Evolutionary conservation across 2,888 invertebrate genomes (phyloP), one percentile per base, ranked within the genome.

Genomic region (Strigamia transsilvanica): DNA sequence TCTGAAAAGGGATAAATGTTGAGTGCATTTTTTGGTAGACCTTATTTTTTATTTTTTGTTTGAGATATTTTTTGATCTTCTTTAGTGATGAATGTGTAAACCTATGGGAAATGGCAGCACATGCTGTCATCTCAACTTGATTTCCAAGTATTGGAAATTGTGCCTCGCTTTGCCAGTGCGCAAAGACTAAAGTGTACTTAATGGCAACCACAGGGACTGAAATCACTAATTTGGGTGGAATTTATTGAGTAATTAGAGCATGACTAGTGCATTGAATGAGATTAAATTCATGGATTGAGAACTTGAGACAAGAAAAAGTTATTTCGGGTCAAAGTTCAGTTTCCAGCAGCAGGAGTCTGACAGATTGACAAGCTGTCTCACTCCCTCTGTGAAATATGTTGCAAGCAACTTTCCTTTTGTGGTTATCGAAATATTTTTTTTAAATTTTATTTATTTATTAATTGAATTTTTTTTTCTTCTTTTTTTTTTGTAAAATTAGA

Each of bases 81-180:
- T 23, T 5, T 21, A 12, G 61, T 21, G 51, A 51, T 51, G 61
- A 66, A 12, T 21, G 21, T 23, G 61, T 66, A 66, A 66, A 66
- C 61, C 21, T 21, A 18, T 66, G 61, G 61, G 61, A 66, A 51
- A 51, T 51, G 51, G 51, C 51, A 51, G 51, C 51, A 66, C 61
- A 18, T 66, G 18, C 21, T 66, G 21, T 66, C 61, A 66, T 66
- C 61, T 46, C 61, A 66, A 66, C n/a, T 66, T 66, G 61, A 66
- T 66, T 66, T 15, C 61, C 61, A 66, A 66, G 46, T 66, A 66
- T 66, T 66, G 61, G 61, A 66, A 23, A 66, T 66, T 66, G 61
- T 66, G n/a, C 3, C 23, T 66, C 23, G 21, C 23, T 66, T 66
- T 66, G 21, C 21, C 18, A 66, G 21, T 21, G 21, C 5, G 61